Evolutionary conservation across 2,113 vertebrate genomes (phyloP).

Genomic region (Ctenomys sociabilis): DNA sequence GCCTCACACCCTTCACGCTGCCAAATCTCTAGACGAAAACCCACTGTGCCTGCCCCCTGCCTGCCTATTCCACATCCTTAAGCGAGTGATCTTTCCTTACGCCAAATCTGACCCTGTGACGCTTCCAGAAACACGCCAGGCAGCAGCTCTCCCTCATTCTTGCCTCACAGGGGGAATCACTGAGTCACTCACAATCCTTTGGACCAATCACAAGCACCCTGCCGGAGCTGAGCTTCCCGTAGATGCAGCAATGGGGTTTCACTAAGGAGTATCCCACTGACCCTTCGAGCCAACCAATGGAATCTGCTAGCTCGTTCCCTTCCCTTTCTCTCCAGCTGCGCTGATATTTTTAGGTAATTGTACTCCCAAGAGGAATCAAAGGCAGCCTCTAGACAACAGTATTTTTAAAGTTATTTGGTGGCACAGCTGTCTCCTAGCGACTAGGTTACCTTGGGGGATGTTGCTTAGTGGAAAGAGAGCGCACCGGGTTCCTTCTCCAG

Average conservation of each 20-base stretch:
- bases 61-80: neutral
- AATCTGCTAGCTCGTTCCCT: neutral
- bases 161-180: neutral
- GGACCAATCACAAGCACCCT: neutral
- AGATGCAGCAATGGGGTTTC: neutral
- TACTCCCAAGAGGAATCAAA: neutral
- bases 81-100: neutral
- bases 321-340: neutral
- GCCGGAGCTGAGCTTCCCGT: neutral
- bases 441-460: neutral
- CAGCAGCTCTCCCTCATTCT: neutral
- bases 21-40: neutral
- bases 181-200: neutral
- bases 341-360: slow-evolving; percentile 16
- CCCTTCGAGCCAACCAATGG: neutral
- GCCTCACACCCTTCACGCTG: neutral
- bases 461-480: neutral
- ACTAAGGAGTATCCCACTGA: neutral
- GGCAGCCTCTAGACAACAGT: neutral
- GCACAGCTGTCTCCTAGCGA: neutral
- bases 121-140: neutral
- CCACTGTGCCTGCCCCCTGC: neutral
- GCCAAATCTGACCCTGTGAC: neutral
- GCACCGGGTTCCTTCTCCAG: neutral
- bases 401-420: neutral